Base-by-base conservation (phyloP, 2,888 invertebrate genomes). In the Cosmorhoe ocellata region DNA sequence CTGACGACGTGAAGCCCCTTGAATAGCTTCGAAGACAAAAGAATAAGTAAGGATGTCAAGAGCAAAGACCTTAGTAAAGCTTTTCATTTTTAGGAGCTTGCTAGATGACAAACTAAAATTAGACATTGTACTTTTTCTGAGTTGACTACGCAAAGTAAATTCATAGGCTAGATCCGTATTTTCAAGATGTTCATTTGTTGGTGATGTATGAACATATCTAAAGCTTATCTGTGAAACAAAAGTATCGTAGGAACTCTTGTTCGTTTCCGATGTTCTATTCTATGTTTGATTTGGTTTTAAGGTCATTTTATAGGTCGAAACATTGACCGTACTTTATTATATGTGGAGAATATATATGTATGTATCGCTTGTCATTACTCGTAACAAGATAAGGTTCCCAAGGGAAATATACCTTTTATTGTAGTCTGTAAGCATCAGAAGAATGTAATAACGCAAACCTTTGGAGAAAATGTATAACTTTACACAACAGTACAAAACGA, bases 301-400 rank as follows among this genome's bases (percentile, higher is more conserved):
- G 36, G 55, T 54, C 59, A 62, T 64, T 64, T 63, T 60, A 62
- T 61, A 66, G 58, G 37, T 48, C 60, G 63, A 66, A 61, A 51
- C 66, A 56, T 67, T 70, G 70, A 68, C 64, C 66, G 61, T 60
- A 51, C 60, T 66, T 60, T 64, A 64, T 65, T 63, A 62, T 65
- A 63, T 58, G 63, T 61, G 50, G 58, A 44, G 58, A 63, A 59
- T 57, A 51, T n/a, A n/a, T n/a, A n/a, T n/a, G n/a, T n/a, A n/a
- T n/a, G n/a, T 52, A 61, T 61, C 52, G 56, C 52, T 43, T 52
- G 58, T 58, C 56, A 58, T 56, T 61, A 58, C 51, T 55, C 48
- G 52, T 56, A 58, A 58, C 61, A 50, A 56, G 61, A 52, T 56
- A 52, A 43, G 46, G 47, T 28, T 51, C 61, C 41, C 61, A 36